Base-by-base conservation (phyloP, 2,113 vertebrate species). In the Chionis minor region DNA sequence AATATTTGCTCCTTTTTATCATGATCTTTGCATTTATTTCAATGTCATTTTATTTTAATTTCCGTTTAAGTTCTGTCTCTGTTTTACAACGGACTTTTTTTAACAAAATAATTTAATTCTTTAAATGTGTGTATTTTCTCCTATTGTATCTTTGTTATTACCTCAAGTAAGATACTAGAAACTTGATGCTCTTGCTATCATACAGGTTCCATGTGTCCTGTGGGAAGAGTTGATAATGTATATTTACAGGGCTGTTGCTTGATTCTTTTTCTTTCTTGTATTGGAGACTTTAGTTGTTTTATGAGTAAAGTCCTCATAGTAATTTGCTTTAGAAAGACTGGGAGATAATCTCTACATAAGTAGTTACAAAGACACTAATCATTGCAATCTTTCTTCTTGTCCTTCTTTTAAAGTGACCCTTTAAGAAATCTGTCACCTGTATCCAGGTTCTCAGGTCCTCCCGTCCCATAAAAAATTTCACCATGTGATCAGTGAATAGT, bases 221-320 rank as follows among this genome's bases (percentile, higher is more conserved):
- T 35, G 26, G 26, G 49, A 89, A 33, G 47, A 51, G 14, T 4
- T 91, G 44, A 51, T 33, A 52, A 77, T 52, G 17, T 32, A 12
- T 66, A 65, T 75, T 30, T 82, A 58, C n/a, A 26, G 30, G 51
- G 44, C 58, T 58, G 2, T 74, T 89, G 81, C 58, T 42, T 40
- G 32, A 8, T 79, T 65, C 49, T 92, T 95, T 97, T 96, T 84
- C 51, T 83, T 95, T 92, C 89, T 95, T 90, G 62, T 94, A 17
- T 95, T 93, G 62, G 65, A 47, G 33, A 58, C 21, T 69, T 73
- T 12, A 45, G 12, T 67, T 94, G 22, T 69, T 90, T 81, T 77
- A 62, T 19, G 11, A 92, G 11, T 94, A 17, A 91, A 94, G 24
- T 70, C 63, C 12, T 6, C 47, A 20, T 40, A 74, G 61, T 71